A percentile compares a stretch with the other conserved stretches of the same genome.
Evolutionary conservation across 2,888 invertebrate species (phyloP).

Genomic region (Bombyx huttoni): DNA sequence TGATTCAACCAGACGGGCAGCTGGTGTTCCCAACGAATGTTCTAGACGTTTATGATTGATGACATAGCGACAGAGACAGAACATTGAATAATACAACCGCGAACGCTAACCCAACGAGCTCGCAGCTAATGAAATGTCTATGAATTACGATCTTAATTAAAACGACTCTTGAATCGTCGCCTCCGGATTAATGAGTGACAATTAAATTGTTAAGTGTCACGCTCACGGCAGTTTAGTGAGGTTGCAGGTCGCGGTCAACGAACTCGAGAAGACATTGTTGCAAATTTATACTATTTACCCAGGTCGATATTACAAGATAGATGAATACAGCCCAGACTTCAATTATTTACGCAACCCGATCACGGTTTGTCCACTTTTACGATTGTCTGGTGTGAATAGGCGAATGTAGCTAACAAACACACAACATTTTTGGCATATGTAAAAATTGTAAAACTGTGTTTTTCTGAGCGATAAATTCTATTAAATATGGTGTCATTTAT

Average conservation of each 20-base stretch:
- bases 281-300: constrained; percentile 57
- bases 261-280: constrained; percentile 34
- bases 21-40: constrained; percentile 30
- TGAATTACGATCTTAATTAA: constrained; percentile 53
- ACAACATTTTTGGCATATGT: constrained; percentile 32
- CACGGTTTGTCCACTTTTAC: constrained; percentile 60
- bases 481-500: too few relatives aligned
- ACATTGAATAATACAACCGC: constrained; percentile 10
- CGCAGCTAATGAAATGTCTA: constrained; percentile 46
- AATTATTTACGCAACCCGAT: constrained; percentile 65
- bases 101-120: constrained; percentile 18
- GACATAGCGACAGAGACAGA: background rate
- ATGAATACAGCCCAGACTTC: constrained; percentile 53
- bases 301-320: constrained; percentile 50
- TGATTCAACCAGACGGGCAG: constrained; percentile 48
- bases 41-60: constrained; percentile 9
- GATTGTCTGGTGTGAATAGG: constrained; percentile 40
- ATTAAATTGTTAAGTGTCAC: constrained; percentile 64
- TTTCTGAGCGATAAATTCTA: too few relatives aligned
- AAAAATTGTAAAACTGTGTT: too few relatives aligned
- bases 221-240: constrained; percentile 57
- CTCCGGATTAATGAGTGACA: constrained; percentile 60
- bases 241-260: constrained; percentile 57
- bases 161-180: constrained; percentile 43
- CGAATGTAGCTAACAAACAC: constrained; percentile 38